A percentile compares a stretch with the other conserved stretches of the same genome.
These are phyloP conservation scores for Brachirus orientalis DNA, from an alignment of 2,113 vertebrate species.

Conservation along the genomic window DNA sequence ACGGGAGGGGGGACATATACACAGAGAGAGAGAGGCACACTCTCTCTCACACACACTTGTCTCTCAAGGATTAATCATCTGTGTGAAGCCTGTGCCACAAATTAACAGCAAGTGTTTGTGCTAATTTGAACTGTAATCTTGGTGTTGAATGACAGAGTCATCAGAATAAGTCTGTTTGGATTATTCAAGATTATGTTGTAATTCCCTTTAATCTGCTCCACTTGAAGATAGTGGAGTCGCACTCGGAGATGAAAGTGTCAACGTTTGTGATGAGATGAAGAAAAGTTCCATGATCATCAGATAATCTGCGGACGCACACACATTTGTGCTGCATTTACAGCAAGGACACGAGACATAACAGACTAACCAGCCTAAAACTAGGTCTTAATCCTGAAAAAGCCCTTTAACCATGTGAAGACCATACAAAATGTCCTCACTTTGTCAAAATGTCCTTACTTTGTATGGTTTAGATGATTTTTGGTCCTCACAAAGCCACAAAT, in stretches of 20 bases:
- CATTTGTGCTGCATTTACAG: too few relatives aligned
- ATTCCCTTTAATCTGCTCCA: constrained; percentile 92
- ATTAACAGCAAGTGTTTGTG: constrained; percentile 66
- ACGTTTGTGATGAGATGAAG: constrained; percentile 86
- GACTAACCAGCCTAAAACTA: too few relatives aligned
- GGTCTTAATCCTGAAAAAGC: too few relatives aligned
- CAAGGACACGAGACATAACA: too few relatives aligned
- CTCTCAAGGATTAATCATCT: constrained; percentile 35
- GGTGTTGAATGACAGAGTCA: constrained; percentile 80
- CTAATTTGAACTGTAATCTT: too few relatives aligned
- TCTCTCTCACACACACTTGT: not conserved
- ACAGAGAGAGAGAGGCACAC: too few relatives aligned
- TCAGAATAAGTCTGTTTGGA: constrained; percentile 88
- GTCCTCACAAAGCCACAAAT: too few relatives aligned
- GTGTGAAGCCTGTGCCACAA: constrained; percentile 12
- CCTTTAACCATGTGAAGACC: too few relatives aligned
- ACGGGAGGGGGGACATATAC: too few relatives aligned
- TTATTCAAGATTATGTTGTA: constrained; percentile 98
- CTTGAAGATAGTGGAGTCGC: constrained; percentile 92
- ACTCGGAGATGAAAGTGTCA: constrained; percentile 84
- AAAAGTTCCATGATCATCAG: constrained; percentile 49
- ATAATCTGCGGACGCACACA: not conserved
- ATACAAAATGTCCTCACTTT: too few relatives aligned
- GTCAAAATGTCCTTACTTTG: too few relatives aligned
- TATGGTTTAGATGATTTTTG: too few relatives aligned